These are phyloP conservation scores for Atopsyche davidsoni DNA, from an alignment of 1,140 invertebrate species.

Conservation along the genomic window DNA sequence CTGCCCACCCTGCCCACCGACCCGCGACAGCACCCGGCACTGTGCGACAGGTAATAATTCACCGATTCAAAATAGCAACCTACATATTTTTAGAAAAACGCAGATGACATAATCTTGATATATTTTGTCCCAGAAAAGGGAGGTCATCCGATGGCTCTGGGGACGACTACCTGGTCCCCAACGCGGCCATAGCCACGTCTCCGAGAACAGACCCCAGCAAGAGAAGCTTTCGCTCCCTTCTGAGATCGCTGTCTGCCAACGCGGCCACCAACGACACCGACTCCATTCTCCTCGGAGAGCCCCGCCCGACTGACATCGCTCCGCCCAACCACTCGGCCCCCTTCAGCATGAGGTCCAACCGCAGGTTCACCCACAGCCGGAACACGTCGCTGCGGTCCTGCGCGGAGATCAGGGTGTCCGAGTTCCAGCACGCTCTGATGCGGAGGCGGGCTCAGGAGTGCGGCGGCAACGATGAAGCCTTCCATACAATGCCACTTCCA, in stretches of 20 bases:
- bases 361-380: conserved; percentile 21
- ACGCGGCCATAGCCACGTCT: conserved; percentile 33
- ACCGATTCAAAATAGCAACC: too few species aligned
- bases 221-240: conserved; percentile 46
- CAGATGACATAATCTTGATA: too few species aligned
- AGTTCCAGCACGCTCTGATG: conserved; percentile 14
- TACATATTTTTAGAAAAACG: too few species aligned
- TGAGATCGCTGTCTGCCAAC: conserved; percentile 46
- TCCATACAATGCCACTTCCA: conserved; percentile 44
- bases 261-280: conserved; percentile 41
- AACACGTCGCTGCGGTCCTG: conserved; percentile 19
- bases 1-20: conserved; percentile 38
- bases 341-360: conserved; percentile 12
- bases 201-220: conserved; percentile 37
- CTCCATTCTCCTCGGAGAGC: conserved; percentile 46
- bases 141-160: too few species aligned
- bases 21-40: too few species aligned
- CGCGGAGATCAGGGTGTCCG: conserved; percentile 9
- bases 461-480: conserved; percentile 36
- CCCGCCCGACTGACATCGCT: conserved; percentile 36
- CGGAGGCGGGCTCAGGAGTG: conserved; percentile 15
- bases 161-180: conserved; percentile 37
- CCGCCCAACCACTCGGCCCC: conserved; percentile 26
- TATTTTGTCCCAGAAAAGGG: too few species aligned
- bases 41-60: too few species aligned